These are phyloP conservation scores for Carabus problematicus DNA, from an alignment of 2,888 invertebrate species.

Conservation along the genomic window DNA sequence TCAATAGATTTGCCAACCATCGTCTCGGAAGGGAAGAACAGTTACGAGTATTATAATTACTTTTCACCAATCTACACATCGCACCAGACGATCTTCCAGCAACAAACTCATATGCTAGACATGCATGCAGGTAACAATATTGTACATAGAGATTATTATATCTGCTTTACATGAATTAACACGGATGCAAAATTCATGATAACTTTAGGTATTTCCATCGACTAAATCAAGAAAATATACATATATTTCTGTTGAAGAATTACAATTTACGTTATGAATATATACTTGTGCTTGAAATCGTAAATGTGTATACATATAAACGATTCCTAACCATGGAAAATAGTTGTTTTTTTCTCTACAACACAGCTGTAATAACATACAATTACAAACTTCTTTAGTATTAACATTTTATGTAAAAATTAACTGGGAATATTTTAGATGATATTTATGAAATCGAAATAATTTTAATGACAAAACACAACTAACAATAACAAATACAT, in stretches of 20 bases:
- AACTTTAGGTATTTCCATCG: neutral
- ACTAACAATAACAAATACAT: too few species aligned
- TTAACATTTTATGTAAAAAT: too few species aligned
- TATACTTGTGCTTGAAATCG: too few species aligned
- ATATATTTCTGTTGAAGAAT: neutral
- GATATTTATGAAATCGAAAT: too few species aligned
- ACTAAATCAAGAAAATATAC: neutral
- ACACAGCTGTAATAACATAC: too few species aligned
- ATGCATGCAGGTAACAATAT: constrained; percentile 10
- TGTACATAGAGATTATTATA: neutral
- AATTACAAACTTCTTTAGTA: too few species aligned
- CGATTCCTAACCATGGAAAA: too few species aligned
- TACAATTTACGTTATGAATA: too few species aligned
- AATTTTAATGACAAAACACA: too few species aligned
- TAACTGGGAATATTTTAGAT: too few species aligned
- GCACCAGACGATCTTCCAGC: neutral
- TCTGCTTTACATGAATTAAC: neutral
- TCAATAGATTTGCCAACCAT: constrained; percentile 1
- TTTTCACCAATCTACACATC: constrained; percentile 4
- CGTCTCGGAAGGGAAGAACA: constrained; percentile 1
- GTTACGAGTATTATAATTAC: constrained; percentile 13
- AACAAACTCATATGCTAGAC: constrained; percentile 1
- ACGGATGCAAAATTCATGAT: neutral
- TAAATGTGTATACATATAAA: too few species aligned
- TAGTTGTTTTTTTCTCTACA: too few species aligned